These are phyloP conservation scores for Diaprepes abbreviatus DNA, from an alignment of 2,888 invertebrate genomes.

Conservation along the genomic window DNA sequence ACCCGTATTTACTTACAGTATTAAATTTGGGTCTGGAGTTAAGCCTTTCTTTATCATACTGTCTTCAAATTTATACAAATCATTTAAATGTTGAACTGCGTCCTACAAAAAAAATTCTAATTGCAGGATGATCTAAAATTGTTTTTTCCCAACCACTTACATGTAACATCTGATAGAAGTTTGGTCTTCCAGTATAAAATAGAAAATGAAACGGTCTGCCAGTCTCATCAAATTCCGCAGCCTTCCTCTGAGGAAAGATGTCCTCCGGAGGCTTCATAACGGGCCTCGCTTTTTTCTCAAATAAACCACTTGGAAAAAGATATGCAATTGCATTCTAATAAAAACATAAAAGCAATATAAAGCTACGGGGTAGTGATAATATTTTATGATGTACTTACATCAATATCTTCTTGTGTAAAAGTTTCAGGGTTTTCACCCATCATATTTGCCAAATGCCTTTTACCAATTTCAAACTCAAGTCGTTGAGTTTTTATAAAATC, in stretches of 20 bases:
- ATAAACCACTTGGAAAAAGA: slow-evolving; percentile 95
- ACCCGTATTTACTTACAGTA: slow-evolving; percentile 69
- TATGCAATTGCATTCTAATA: slow-evolving; percentile 88
- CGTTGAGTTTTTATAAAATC: slow-evolving; percentile 85
- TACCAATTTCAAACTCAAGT: slow-evolving; percentile 90
- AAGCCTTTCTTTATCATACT: slow-evolving; percentile 75
- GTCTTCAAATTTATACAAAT: slow-evolving; percentile 79
- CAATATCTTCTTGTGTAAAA: slow-evolving; percentile 89
- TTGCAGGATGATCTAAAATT: too few species aligned
- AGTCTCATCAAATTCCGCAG: slow-evolving; percentile 89
- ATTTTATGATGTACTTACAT: too few species aligned
- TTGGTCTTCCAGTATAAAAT: slow-evolving; percentile 92
- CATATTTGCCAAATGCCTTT: slow-evolving; percentile 97
- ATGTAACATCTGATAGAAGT: slow-evolving; percentile 86
- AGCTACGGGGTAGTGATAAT: too few species aligned
- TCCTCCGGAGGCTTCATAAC: slow-evolving; percentile 91
- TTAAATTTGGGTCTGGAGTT: slow-evolving; percentile 73
- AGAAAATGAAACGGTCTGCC: slow-evolving; percentile 93
- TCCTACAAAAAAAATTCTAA: slow-evolving; percentile 67
- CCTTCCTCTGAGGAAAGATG: slow-evolving; percentile 86
- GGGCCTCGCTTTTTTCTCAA: slow-evolving; percentile 87
- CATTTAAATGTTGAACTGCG: slow-evolving; percentile 77
- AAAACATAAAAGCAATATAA: too few species aligned
- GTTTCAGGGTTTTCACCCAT: slow-evolving; percentile 95
- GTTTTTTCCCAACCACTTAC: too few species aligned